These are phyloP conservation scores for Ploceus nigricollis DNA, from an alignment of 2,113 vertebrate species.

Conservation along the genomic window DNA sequence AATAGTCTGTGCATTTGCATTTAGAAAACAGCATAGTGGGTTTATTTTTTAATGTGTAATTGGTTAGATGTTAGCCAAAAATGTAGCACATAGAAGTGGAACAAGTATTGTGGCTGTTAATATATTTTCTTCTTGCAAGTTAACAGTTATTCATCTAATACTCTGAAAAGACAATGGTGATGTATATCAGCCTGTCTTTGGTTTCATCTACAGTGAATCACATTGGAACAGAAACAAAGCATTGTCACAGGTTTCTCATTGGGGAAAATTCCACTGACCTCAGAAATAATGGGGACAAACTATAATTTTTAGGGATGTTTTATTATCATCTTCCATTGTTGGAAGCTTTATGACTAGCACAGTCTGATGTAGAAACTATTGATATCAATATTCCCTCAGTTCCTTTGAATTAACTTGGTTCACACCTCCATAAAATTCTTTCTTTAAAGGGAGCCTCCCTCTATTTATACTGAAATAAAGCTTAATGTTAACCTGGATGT, in stretches of 20 bases:
- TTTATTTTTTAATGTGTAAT: not conserved
- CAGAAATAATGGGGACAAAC: not conserved
- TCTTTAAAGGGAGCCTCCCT: not conserved
- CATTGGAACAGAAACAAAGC: not conserved
- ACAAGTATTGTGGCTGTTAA: not conserved
- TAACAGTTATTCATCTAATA: not conserved
- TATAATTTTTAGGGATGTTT: not conserved
- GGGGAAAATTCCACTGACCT: not conserved
- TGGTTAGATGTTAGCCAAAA: not conserved
- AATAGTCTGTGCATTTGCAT: not conserved
- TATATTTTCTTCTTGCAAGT: not conserved
- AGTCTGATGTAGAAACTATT: not conserved
- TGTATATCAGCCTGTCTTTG: not conserved
- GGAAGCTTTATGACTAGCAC: not conserved
- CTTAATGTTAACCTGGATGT: not conserved
- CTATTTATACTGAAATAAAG: not conserved
- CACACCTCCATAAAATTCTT: not conserved
- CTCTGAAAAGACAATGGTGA: not conserved
- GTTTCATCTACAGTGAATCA: not conserved
- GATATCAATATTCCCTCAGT: not conserved
- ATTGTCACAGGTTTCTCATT: not conserved
- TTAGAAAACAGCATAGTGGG: not conserved
- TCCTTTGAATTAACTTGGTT: not conserved
- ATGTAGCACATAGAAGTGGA: not conserved
- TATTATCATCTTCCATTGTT: not conserved